These are phyloP conservation scores for Polyodon spathula DNA, from an alignment of 2,113 vertebrate genomes.

Conservation along the genomic window DNA sequence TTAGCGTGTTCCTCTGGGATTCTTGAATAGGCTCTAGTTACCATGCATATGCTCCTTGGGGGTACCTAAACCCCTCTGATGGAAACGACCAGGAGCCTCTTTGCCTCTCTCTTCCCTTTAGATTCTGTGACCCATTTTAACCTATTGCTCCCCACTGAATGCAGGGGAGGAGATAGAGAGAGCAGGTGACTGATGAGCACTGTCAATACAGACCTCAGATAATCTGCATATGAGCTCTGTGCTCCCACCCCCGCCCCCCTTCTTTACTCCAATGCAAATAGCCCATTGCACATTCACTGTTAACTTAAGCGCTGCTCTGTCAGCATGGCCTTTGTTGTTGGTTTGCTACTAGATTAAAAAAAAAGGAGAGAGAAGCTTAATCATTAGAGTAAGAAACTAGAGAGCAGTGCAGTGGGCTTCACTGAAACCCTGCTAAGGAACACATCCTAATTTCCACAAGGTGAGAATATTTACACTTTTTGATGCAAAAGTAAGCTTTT, in stretches of 20 bases:
- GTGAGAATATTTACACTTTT: not conserved
- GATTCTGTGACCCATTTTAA: constrained; percentile 60
- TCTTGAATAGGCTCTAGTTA: constrained; percentile 54
- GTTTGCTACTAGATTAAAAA: constrained; percentile 20
- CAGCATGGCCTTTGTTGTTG: constrained; percentile 62
- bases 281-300: constrained; percentile 55
- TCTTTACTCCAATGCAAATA: constrained; percentile 59
- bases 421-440: not conserved
- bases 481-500: not conserved
- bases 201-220: constrained; percentile 54
- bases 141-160: constrained; percentile 59
- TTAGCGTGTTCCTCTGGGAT: constrained; percentile 51
- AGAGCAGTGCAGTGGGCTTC: not conserved
- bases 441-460: no score
- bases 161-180: constrained; percentile 52
- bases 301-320: constrained; percentile 35
- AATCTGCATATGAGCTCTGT: constrained; percentile 62
- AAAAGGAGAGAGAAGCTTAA: constrained; percentile 11
- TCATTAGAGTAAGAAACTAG: not conserved
- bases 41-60: constrained; percentile 42
- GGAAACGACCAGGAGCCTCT: constrained; percentile 44
- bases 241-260: constrained; percentile 35
- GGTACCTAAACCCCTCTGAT: constrained; percentile 40
- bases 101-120: constrained; percentile 57
- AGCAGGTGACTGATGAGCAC: constrained; percentile 75